These are phyloP conservation scores for Luscinia megarhynchos DNA, from an alignment of 2,797 vertebrate species.

Conservation along the genomic window DNA sequence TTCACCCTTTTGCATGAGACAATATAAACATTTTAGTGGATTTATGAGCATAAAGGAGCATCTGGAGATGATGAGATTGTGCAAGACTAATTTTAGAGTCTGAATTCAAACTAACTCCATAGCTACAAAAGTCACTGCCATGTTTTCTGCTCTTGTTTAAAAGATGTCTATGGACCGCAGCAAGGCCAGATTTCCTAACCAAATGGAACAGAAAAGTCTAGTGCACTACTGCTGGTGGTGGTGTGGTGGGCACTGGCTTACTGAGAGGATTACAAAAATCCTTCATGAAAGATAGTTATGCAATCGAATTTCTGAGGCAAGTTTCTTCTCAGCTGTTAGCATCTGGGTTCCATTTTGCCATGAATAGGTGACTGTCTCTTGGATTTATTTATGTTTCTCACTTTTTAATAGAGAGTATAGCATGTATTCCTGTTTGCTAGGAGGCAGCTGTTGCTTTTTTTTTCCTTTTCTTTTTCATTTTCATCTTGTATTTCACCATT, in stretches of 20 bases:
- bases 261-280: not conserved
- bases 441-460: not conserved
- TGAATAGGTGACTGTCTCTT: slow-evolving; percentile 49
- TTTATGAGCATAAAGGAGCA: slow-evolving; percentile 58
- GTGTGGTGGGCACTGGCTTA: not conserved
- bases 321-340: slow-evolving; percentile 42
- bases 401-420: not conserved
- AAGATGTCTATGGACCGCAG: not conserved
- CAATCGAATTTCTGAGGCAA: slow-evolving; percentile 11
- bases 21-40: slow-evolving; percentile 64
- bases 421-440: not conserved
- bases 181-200: not conserved
- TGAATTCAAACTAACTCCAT: slow-evolving; percentile 40
- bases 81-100: slow-evolving; percentile 63
- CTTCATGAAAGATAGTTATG: slow-evolving; percentile 20
- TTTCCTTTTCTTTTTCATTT: rapidly evolving
- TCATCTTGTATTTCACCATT: not conserved
- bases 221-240: not conserved
- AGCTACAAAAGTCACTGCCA: slow-evolving; percentile 9
- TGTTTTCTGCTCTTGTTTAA: slow-evolving; percentile 15
- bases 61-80: slow-evolving; percentile 71
- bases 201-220: not conserved
- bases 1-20: slow-evolving; percentile 47
- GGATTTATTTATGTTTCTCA: slow-evolving; percentile 35
- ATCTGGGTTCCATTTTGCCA: slow-evolving; percentile 54